Base-by-base conservation (phyloP, 2,797 vertebrate species). In the Sebastes aleutianus region DNA sequence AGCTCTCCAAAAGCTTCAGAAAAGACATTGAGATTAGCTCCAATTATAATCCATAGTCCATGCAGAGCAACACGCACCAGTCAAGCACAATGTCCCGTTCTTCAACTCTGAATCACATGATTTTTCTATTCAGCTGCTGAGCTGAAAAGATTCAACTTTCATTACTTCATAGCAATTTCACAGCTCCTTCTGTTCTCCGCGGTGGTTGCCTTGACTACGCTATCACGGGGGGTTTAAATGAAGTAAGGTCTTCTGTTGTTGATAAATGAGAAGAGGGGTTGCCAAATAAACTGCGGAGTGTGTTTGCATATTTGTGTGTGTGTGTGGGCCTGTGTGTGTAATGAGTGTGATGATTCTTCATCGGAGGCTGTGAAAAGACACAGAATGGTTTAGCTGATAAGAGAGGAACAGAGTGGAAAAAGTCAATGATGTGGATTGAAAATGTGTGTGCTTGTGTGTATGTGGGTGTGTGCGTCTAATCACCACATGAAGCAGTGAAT, bases 221-320 rank as follows among this genome's bases (percentile, higher is more conserved):
- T 79, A 79, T 79, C 68, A 27, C 3, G 20, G 29, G 53, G 61
- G 56, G 58, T 57, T 78, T 61, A 78, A 83, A 78, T 75, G 27
- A 85, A 78, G 66, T 80, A 70, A 80, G 62, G 59, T 73, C 63
- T 57, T 78, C 71, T 72, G 70, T 75, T 74, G 73, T 65, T 74
- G 72, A 82, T 79, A 67, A 79, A 76, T 81, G 64, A 81, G 54
- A 64, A 32, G 53, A 70, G 32, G 56, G 27, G 72, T 27, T 77
- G 57, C 68, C 68, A 76, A 63, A 77, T 69, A 78, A 83, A 72
- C 54, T 66, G 36, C 5, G 2, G 29, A 13, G 32, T 70, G 61
- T 29, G 50, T 74, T 20, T 70, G 54, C 1, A 3, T 63, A 3
- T 75, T 20, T 63, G 43, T 39, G 12, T 18, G 32, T 18, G 32